Evolutionary conservation across 2,888 invertebrate species (phyloP), one percentile per base, ranked within the genome.

Genomic region (Hirtodrosophila confusa): DNA sequence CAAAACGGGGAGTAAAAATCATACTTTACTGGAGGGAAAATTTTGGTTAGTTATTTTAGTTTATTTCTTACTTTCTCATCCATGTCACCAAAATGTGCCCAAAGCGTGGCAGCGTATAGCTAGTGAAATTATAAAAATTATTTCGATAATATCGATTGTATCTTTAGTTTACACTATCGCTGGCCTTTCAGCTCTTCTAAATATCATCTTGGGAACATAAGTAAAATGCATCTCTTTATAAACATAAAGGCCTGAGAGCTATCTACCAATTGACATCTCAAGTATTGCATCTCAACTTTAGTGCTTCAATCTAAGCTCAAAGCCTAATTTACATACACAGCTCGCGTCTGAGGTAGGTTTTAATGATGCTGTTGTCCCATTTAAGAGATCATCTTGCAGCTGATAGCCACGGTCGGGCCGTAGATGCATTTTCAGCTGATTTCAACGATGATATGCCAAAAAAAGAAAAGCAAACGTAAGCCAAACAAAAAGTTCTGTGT

Each of bases 271-370:
- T 79, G 86, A 82, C 72, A 87, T 78, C 72, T 63, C 57, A 63
- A 76, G 61, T 62, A 63, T 66, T 41, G 64, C 40, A 54, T 29
- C 72, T 54, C 57, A 61, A 54, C 61, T 43, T 2, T 37, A 44
- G 37, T 43, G 29, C 48, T 58, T 57, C 40, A 54, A 56, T 57
- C 64, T 48, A 56, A 71, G 64, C 71, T 60, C 37, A 48, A 48
- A 43, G 49, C 74, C 86, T 84, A 87, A 87, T 84, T 84, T 84
- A 77, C 88, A 87, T 87, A 75, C 63, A 47, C 60, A 75, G 44
- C 54, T 29, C 55, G 35, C 31, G 35, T 41, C 37, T 40, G 47
- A 62, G 41, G 51, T 39, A 17, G 33, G 41, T 44, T 73, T 76
- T 87, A 87, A 85, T 85, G 78, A 85, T 78, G 87, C 78, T 66